These are phyloP conservation scores for Geococcyx californianus DNA, from an alignment of 2,113 vertebrate species.

Conservation along the genomic window DNA sequence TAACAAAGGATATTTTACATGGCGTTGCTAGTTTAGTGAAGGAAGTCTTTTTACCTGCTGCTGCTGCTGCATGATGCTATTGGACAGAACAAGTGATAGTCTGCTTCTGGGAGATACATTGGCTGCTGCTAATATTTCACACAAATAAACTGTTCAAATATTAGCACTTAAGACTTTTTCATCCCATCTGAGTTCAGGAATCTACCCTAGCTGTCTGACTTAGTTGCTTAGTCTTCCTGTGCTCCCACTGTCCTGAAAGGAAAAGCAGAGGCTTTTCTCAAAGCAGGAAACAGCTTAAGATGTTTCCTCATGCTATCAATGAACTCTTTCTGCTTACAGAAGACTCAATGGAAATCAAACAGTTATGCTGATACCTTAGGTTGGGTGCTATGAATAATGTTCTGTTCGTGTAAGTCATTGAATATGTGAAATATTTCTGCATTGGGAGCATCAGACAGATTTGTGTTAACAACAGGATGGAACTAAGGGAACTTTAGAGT, in stretches of 20 bases:
- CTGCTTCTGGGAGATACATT: neutral
- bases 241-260: neutral
- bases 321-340: neutral
- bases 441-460: neutral
- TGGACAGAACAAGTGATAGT: neutral
- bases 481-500: neutral
- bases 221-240: neutral
- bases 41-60: neutral
- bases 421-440: neutral
- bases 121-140: neutral
- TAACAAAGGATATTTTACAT: neutral
- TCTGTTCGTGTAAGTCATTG: neutral
- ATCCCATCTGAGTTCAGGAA: neutral
- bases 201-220: neutral
- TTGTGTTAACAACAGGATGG: neutral
- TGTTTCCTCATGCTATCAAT: neutral
- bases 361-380: neutral
- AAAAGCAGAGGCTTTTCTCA: neutral
- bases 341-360: neutral
- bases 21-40: neutral
- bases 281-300: neutral
- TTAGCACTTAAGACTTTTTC: neutral
- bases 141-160: neutral
- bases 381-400: neutral
- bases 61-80: neutral